These are phyloP conservation scores for Mobula hypostoma DNA, from an alignment of 2,113 vertebrate genomes.

Conservation along the genomic window DNA sequence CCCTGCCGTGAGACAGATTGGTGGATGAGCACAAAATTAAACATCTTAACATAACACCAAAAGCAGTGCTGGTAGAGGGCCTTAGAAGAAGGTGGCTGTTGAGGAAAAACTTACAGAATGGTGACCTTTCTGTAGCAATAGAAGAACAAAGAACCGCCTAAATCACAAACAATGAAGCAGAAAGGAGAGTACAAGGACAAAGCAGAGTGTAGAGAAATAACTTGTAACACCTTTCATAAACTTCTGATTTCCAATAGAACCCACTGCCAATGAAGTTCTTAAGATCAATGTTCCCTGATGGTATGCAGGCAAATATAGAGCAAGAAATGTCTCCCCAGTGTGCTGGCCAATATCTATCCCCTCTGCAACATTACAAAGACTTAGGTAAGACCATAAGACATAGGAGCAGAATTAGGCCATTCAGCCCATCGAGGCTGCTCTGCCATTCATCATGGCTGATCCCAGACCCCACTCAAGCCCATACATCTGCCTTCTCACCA, in stretches of 20 bases:
- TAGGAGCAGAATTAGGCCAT: no score
- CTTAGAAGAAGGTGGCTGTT: not conserved
- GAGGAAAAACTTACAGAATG: not conserved
- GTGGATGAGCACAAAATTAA: no score
- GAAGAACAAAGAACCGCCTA: not conserved
- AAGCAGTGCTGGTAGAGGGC: not conserved
- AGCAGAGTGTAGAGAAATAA: not conserved
- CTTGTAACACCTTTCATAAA: not conserved
- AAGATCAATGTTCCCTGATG: not conserved
- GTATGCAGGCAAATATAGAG: not conserved
- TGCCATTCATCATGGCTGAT: no score
- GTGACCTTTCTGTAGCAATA: not conserved
- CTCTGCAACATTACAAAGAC: not conserved
- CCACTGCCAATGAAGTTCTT: not conserved
- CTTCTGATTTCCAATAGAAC: not conserved
- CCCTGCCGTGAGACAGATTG: no score
- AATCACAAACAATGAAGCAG: not conserved
- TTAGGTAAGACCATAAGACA: not conserved
- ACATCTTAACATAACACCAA: not conserved
- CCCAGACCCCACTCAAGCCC: no score
- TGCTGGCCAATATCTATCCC: not conserved
- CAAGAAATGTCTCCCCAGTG: not conserved
- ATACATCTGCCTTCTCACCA: no score
- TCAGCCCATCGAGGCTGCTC: no score
- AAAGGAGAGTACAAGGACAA: not conserved